These are phyloP conservation scores for Folsomia candida DNA, from an alignment of 2,888 invertebrate species.

Conservation along the genomic window DNA sequence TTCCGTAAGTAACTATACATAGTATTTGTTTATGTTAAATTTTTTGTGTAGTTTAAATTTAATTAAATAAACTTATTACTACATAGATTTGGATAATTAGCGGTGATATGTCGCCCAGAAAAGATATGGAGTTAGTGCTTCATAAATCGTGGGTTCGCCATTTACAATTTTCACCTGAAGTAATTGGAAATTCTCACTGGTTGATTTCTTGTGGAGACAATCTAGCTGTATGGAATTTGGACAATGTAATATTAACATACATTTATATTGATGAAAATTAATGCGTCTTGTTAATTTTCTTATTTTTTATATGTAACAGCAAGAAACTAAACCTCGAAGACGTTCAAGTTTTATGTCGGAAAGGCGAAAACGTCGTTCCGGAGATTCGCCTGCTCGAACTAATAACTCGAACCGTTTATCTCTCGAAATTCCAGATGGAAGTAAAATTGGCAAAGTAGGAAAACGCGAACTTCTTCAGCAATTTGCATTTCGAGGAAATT, in stretches of 20 bases:
- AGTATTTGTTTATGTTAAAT: neutral
- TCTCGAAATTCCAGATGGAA: conserved; percentile 38
- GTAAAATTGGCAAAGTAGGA: conserved; percentile 49
- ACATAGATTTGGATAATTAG: conserved; percentile 25
- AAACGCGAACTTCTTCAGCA: conserved; percentile 54
- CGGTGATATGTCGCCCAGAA: conserved; percentile 12
- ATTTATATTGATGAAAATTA: neutral
- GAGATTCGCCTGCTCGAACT: conserved; percentile 32
- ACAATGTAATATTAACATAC: conserved; percentile 19
- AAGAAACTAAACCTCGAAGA: conserved; percentile 32
- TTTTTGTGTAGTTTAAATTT: conserved; percentile 6
- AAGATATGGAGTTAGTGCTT: conserved; percentile 54
- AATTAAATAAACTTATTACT: too few species aligned
- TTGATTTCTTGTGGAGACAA: conserved; percentile 43
- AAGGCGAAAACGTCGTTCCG: conserved; percentile 39
- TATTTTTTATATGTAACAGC: conserved; percentile 13
- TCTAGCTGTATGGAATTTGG: conserved; percentile 43
- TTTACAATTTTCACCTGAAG: conserved; percentile 58
- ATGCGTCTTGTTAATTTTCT: neutral
- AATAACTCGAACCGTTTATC: conserved; percentile 33
- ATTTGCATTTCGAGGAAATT: conserved; percentile 54
- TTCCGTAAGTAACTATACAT: conserved; percentile 58
- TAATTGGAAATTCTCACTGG: conserved; percentile 31
- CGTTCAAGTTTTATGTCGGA: conserved; percentile 42
- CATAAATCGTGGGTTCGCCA: conserved; percentile 60